Base-by-base conservation (phyloP, 2,888 invertebrate species). In the Dicranocentrus wangi region DNA sequence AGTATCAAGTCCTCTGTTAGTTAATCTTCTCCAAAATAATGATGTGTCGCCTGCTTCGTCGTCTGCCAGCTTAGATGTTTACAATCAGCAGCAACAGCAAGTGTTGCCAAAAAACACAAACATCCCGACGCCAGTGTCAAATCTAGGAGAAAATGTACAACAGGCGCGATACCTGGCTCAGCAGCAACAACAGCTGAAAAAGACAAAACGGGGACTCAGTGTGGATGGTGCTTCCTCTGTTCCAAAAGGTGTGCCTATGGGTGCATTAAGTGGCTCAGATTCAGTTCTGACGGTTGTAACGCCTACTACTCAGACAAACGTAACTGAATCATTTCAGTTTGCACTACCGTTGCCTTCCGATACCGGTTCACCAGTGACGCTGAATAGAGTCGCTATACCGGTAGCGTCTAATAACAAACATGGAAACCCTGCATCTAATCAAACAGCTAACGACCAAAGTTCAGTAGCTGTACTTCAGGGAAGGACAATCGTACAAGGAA, bases 11-110 rank as follows among this genome's bases (percentile, higher is more conserved):
- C 97, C 97, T 23, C 90, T 97, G 86, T 90, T 97, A 85, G 97
- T 97, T 39, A 97, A 97, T 89, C 90, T 97, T 86, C 90, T 97
- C 87, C 97, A 97, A 90, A 97, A 95, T 88, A 96, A 96, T 88
- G 88, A 82, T 13, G 39, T 60, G 5, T 25, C 65, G 17, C 27
- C 77, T 21, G 28, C 25, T 8, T 70, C 76, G 10, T 66, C 58
- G 17, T 55, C 42, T 25, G 19, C 63, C 32, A 19, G 71, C 66
- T n/a, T n/a, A n/a, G n/a, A 75, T 88, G 89, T 8, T 84, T 19
- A 76, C 80, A 72, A 77, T 83, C 60, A 81, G 83, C 23, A 82
- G n/a, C 83, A 32, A 63, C 84, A 73, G 23, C 72, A 69, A 28
- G 17, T 63, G 25, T 70, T 60, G 27, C 68, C 51, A 23, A 55